Percentiles rank a stretch among this genome's conserved stretches.
Conservation (phyloP, 2,113 vertebrate genomes). For the Anhinga rufa region DNA sequence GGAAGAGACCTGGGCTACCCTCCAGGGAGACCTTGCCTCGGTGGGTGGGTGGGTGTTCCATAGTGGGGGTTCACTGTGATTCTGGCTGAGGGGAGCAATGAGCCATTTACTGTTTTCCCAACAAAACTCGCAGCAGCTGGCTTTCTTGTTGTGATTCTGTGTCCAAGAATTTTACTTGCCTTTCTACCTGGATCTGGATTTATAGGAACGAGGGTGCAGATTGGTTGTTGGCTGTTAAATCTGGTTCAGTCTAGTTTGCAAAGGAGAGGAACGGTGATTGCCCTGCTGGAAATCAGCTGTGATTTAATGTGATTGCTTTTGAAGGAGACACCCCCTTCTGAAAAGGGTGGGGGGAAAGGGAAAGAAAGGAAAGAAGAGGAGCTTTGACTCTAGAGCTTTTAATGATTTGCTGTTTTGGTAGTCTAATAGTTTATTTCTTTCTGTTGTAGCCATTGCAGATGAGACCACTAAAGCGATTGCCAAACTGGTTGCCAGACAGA, state of each 20-base stretch:
- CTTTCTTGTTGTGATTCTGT: background rate
- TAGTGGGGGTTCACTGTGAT: background rate
- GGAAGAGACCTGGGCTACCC: background rate
- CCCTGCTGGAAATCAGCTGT: background rate
- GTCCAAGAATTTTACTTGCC: background rate
- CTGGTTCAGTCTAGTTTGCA: background rate
- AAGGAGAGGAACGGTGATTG: background rate
- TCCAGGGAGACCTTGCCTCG: background rate
- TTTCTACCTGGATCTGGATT: background rate
- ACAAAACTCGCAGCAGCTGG: background rate
- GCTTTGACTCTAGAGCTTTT: background rate
- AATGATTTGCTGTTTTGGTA: background rate
- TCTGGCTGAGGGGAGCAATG: background rate
- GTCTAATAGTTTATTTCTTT: background rate
- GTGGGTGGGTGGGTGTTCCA: background rate
- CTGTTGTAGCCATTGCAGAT: slow-evolving; percentile 76
- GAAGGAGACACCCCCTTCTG: background rate
- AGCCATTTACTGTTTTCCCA: background rate
- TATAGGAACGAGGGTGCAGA: background rate
- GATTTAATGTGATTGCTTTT: background rate
- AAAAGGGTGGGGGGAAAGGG: background rate
- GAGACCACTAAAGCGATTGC: slow-evolving; percentile 81
- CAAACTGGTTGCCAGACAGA: slow-evolving; percentile 82
- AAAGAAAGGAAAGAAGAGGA: background rate
- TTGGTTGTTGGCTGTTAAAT: background rate